phyloP scores from a whole-genome alignment of 2,888 invertebrate species.

The Polymixis flavicincta region DNA sequence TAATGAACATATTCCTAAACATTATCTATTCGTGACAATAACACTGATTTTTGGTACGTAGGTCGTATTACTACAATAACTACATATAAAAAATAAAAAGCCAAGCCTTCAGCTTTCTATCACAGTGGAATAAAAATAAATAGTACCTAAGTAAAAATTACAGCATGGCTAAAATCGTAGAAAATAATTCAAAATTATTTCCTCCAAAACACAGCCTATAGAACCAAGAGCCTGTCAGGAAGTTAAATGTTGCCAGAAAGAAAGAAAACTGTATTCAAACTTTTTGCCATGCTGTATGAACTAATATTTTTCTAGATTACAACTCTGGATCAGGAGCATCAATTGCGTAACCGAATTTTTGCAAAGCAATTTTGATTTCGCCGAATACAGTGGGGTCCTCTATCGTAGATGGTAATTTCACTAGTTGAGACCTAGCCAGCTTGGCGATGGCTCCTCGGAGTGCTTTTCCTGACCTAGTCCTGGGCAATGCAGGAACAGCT shows the following conservation, averaged over 20 bases:
- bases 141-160: constrained; percentile 21
- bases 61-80: constrained; percentile 2
- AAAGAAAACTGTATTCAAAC: neutral
- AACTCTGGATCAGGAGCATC: constrained; percentile 93
- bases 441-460: constrained; percentile 96
- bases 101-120: constrained; percentile 44
- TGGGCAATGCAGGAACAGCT: constrained; percentile 95
- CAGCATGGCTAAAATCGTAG: neutral
- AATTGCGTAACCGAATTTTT: constrained; percentile 94
- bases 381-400: constrained; percentile 96
- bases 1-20: neutral
- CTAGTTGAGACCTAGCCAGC: constrained; percentile 94
- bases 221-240: neutral
- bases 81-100: constrained; percentile 41
- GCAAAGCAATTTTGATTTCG: constrained; percentile 94
- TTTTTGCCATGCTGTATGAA: constrained; percentile 4
- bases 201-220: neutral
- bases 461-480: constrained; percentile 94
- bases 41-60: constrained; percentile 35
- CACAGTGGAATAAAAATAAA: constrained; percentile 52
- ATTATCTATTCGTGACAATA: constrained; percentile 23
- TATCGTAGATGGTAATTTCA: constrained; percentile 96
- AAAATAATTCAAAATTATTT: neutral
- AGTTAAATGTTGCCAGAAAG: constrained; percentile 8
- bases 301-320: constrained; percentile 17